Percentiles rank a stretch among this genome's conserved stretches.
phyloP scores from a whole-genome alignment of 2,888 invertebrate genomes.

The Lysandra bellargus region DNA sequence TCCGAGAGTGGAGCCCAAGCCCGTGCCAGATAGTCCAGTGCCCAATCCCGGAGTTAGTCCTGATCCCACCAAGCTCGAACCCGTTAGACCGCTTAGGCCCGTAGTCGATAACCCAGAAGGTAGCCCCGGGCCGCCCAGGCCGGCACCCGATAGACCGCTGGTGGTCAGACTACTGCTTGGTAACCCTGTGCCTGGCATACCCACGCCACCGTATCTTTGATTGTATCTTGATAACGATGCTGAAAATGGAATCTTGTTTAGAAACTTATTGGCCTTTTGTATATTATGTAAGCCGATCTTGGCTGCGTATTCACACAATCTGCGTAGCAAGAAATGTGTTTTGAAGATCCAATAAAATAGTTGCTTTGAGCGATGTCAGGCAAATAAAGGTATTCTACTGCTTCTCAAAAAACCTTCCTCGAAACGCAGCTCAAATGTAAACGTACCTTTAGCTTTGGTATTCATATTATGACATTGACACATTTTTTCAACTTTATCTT shows the following conservation, averaged over 20 bases:
- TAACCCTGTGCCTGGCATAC: constrained; percentile 54
- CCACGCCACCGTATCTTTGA: constrained; percentile 80
- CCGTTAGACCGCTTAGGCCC: constrained; percentile 71
- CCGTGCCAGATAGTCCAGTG: constrained; percentile 63
- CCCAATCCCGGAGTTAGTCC: constrained; percentile 67
- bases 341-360: no score
- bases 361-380: no score
- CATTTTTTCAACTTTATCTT: no score
- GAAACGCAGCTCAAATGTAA: no score
- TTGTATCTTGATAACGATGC: constrained; percentile 82
- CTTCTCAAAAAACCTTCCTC: no score
- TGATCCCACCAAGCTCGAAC: constrained; percentile 68
- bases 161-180: constrained; percentile 57
- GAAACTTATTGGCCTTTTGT: no score
- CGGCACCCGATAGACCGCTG: constrained; percentile 48
- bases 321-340: no score
- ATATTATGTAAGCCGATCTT: no score
- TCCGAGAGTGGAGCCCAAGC: constrained; percentile 64
- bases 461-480: no score
- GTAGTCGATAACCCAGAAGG: constrained; percentile 71
- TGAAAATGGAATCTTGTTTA: constrained; percentile 40
- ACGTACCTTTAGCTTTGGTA: no score
- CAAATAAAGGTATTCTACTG: no score
- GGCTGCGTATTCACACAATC: no score
- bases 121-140: constrained; percentile 57